Base-by-base conservation (phyloP, 2,797 vertebrate species). In the Rhinogobio ventralis region DNA sequence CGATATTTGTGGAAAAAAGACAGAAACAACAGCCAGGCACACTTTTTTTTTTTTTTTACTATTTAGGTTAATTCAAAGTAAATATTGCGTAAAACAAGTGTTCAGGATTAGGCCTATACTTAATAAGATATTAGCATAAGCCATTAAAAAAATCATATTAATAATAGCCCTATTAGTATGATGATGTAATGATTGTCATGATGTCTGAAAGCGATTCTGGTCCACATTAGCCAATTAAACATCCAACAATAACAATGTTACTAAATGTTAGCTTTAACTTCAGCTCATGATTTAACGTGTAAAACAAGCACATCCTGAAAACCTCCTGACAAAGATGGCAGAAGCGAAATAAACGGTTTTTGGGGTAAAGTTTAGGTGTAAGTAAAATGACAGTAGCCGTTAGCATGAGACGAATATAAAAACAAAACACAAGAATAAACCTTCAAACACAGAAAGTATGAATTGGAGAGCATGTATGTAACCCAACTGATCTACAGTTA, bases 251-350 rank as follows among this genome's bases (percentile, higher is more conserved):
- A 33, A 19, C 15, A 20, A 7, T 28, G n/a, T 2, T 20, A 23
- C 4, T 23, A 9, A 30, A 23, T 30, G 3, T 53, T 25, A 57
- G 15, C 17, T 42, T 69, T 20, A 28, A 67, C 23, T 39, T 69
- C 13, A 80, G 23, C 20, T 51, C 14, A 55, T 25, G 7, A 14
- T 7, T 10, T 55, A 55, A 69, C 23, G 14, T 28, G 8, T 69
- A 68, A 79, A 55, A 55, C 64, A 68, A 69, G 28, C 66, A 81
- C 5, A 42, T 20, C 13, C 4, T 6, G 7, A 53, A 80, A 80
- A 79, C 7, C 4, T 36, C 11, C 28, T 17, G 25, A 17, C n/a
- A 82, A 73, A 4, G 39, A 62, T 10, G 8, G 9, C 17, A 57
- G 46, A 28, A 57, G 33, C 9, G 1, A 55, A 42, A 42, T 25